These are phyloP conservation scores for Parnassius apollo DNA, from an alignment of 2,888 invertebrate genomes.

Conservation along the genomic window DNA sequence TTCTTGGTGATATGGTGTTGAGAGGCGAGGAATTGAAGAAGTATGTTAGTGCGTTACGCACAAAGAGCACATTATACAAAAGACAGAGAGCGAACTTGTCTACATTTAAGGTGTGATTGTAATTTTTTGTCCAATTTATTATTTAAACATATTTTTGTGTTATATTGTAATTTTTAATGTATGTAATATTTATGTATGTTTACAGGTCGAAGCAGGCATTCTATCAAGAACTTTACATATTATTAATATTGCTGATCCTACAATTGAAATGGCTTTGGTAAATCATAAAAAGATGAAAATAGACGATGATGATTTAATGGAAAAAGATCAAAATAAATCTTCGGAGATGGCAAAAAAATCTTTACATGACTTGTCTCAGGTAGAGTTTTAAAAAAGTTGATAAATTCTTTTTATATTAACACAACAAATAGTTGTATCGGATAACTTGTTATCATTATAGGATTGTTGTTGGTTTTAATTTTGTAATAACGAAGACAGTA, in stretches of 20 bases:
- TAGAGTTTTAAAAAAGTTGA: constrained; percentile 30
- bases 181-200: not conserved
- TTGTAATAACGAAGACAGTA: too few relatives aligned
- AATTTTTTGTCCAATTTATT: not conserved
- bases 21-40: constrained; percentile 92
- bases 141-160: not conserved
- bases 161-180: too few relatives aligned
- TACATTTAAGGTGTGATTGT: constrained; percentile 79
- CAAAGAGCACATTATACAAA: constrained; percentile 91
- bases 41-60: constrained; percentile 90
- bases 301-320: constrained; percentile 81
- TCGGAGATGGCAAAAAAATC: constrained; percentile 67
- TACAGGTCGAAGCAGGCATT: constrained; percentile 86
- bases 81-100: constrained; percentile 88
- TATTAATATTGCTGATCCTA: constrained; percentile 81
- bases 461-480: too few relatives aligned
- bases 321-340: constrained; percentile 61
- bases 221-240: constrained; percentile 88
- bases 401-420: too few relatives aligned
- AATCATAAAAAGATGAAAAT: constrained; percentile 75
- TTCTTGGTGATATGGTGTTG: constrained; percentile 85
- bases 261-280: constrained; percentile 72
- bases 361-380: constrained; percentile 74
- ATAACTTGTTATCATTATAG: too few relatives aligned
- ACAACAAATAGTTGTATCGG: too few relatives aligned